phyloP scores from a whole-genome alignment of 2,113 vertebrate genomes.

The Benitochromis conjunctus region DNA sequence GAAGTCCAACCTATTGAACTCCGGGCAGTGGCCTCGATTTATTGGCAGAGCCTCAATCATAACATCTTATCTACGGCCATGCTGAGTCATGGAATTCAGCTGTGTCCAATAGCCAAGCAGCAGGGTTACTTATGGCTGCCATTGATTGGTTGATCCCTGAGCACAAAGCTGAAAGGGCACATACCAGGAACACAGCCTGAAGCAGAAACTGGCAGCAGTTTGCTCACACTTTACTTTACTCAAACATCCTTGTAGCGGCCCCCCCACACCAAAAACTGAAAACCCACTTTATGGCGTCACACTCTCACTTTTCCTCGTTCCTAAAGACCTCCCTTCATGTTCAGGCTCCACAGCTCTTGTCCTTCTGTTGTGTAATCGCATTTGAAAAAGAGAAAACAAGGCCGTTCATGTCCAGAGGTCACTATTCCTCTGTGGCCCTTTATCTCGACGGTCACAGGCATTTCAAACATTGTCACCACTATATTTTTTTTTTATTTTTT shows the following conservation, averaged over 20 bases:
- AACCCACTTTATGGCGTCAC: slow-evolving; percentile 37
- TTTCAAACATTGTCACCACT: slow-evolving; percentile 32
- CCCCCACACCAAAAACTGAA: not conserved
- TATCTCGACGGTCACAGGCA: slow-evolving; percentile 62
- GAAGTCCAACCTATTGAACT: slow-evolving; percentile 50
- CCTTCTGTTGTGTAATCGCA: slow-evolving; percentile 47
- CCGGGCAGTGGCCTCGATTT: slow-evolving; percentile 46
- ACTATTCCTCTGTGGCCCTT: slow-evolving; percentile 50
- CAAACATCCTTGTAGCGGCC: slow-evolving; percentile 4
- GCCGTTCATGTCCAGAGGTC: slow-evolving; percentile 43
- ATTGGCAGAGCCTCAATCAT: slow-evolving; percentile 62
- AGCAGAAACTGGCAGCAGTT: slow-evolving; percentile 58
- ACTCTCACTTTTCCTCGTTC: not conserved
- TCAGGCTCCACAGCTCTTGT: not conserved
- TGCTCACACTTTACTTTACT: slow-evolving; percentile 29
- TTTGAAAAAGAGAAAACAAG: slow-evolving; percentile 20
- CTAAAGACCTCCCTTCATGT: not conserved
- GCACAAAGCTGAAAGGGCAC: slow-evolving; percentile 65
- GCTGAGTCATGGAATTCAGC: slow-evolving; percentile 68
- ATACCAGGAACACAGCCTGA: slow-evolving; percentile 67
- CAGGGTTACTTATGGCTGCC: slow-evolving; percentile 61
- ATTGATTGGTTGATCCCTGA: slow-evolving; percentile 67
- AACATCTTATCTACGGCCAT: slow-evolving; percentile 62
- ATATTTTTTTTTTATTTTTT: slow-evolving; percentile 20
- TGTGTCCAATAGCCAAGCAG: slow-evolving; percentile 59